These are phyloP conservation scores for Mormyrus hasselquistii DNA, from an alignment of 2,797 vertebrate genomes.

Conservation along the genomic window DNA sequence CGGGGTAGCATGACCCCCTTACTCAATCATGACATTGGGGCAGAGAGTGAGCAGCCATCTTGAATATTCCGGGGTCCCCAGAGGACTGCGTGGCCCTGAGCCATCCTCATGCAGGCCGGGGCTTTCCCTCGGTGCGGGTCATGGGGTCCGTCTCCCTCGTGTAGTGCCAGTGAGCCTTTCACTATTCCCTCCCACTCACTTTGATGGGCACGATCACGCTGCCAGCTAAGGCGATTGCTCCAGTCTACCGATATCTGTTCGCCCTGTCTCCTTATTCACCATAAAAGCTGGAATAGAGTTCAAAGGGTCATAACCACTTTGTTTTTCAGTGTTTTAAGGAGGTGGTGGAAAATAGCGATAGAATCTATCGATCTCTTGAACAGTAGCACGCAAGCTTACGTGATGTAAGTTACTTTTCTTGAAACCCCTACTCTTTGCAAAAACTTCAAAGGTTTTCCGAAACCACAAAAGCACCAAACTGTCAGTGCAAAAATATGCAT, in stretches of 20 bases:
- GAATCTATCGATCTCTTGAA: neutral
- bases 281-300: neutral
- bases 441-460: neutral
- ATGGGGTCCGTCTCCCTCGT: neutral
- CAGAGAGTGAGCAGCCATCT: neutral
- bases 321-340: neutral
- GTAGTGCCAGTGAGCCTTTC: neutral
- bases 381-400: neutral
- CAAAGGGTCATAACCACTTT: neutral
- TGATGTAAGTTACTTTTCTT: neutral
- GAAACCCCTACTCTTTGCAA: neutral
- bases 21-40: neutral
- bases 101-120: neutral
- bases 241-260: neutral
- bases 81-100: neutral
- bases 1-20: no score
- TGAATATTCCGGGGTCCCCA: neutral
- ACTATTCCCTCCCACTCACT: neutral
- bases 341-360: neutral
- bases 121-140: neutral
- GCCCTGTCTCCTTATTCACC: neutral
- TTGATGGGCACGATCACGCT: neutral
- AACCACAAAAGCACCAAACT: neutral
- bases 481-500: conserved; percentile 51
- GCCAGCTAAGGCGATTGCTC: neutral